phyloP scores from a whole-genome alignment of 2,113 vertebrate species.

The Physeter macrocephalus region DNA sequence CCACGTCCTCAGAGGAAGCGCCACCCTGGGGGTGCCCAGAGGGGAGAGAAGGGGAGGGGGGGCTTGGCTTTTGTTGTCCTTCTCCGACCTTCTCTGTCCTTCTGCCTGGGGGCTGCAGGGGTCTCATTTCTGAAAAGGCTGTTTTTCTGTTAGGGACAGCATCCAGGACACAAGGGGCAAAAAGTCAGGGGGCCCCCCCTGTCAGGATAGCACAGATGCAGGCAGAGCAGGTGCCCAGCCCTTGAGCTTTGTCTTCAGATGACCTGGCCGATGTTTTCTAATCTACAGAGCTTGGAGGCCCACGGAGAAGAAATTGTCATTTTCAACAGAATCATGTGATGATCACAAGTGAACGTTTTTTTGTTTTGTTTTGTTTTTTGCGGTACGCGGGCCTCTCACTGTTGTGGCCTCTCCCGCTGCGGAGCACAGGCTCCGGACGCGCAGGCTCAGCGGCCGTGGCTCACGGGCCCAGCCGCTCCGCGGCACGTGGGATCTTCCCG shows the following conservation, averaged over 20 bases:
- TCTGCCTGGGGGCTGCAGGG: background rate
- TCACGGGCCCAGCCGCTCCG: no score
- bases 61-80: background rate
- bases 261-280: background rate
- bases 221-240: background rate
- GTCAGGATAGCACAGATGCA: background rate
- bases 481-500: no score
- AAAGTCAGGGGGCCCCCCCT: background rate
- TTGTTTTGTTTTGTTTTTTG: no score
- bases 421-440: no score
- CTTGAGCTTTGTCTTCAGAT: background rate
- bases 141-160: background rate
- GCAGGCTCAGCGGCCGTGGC: no score
- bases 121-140: background rate
- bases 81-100: background rate
- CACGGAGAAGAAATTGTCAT: background rate
- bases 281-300: background rate
- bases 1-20: background rate
- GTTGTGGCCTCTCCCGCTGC: no score
- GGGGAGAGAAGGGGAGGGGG: fast-evolving
- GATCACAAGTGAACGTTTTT: background rate
- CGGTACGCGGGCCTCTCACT: no score
- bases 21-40: background rate
- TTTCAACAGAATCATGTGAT: background rate
- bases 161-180: background rate